Base-by-base conservation (phyloP, 2,888 invertebrate species). In the Drosophila anomalata region DNA sequence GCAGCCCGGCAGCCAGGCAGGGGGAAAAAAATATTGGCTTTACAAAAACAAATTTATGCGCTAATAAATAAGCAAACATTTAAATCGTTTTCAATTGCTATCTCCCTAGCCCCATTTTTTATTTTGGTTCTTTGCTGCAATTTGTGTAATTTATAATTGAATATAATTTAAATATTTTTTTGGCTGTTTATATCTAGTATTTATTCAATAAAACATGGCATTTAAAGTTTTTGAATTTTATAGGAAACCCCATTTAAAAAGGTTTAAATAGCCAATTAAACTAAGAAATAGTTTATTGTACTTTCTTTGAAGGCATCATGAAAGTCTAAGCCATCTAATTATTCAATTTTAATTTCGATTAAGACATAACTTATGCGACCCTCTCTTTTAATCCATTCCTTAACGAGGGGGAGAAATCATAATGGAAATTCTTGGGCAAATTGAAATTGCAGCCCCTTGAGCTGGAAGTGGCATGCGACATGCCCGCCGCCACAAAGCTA, bases 51-150 rank as follows among this genome's bases (percentile, higher is more conserved):
- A 73, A 75, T 79, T 68, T 79, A 66, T 79, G 60, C 66, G 69
- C 66, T 66, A 75, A 75, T 76, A 75, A 76, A 71, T 75, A 71
- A 78, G 81, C 63, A 57, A 41, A 75, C 55, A 70, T 76, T 78
- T 68, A 50, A 66, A 63, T 24, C 63, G 51, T 53, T 78, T 78
- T 70, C 62, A 78, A 73, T 68, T 67, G 69, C 61, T 59, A 47
- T 46, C 47, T 54, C 54, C 14, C 2, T 53, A 24, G 20, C 9
- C 62, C 2, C 39, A 3, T n/a, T 12, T 33, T 1, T 29, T 22
- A 31, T 14, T n/a, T 20, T 1, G 33, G 29, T 36, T 22, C 44
- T 24, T 44, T 48, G 39, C 65, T n/a, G n/a, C 54, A 47, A 55
- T 66, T 66, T 55, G 65, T 66, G 67, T 66, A 66, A 66, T 66